Evolutionary conservation across 2,797 vertebrate genomes (phyloP).

Genomic region (Myotis pilosus): DNA sequence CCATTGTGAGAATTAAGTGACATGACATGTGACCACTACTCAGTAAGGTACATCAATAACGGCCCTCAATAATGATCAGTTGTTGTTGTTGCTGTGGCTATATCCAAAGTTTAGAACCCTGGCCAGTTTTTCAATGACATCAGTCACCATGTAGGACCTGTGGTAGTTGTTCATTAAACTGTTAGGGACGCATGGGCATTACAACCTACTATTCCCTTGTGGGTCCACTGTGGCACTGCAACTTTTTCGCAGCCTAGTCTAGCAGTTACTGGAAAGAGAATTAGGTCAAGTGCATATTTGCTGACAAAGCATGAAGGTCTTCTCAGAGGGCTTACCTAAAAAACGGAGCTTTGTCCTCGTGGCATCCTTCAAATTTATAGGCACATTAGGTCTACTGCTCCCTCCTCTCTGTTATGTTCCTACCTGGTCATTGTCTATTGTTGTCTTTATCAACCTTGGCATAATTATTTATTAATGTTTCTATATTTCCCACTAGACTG

Average conservation of each 20-base stretch:
- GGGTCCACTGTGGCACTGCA: neutral
- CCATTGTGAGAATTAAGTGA: neutral
- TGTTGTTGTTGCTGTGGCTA: neutral
- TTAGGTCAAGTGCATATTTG: neutral
- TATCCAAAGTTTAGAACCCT: neutral
- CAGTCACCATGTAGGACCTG: neutral
- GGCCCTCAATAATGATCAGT: neutral
- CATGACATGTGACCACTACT: neutral
- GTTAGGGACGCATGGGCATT: neutral
- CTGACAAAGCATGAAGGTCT: neutral
- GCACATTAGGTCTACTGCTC: neutral
- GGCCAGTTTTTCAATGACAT: neutral
- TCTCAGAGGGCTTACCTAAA: neutral
- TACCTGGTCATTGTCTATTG: neutral
- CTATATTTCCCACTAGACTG: conserved; percentile 14
- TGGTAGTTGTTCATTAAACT: neutral
- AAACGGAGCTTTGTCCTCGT: neutral
- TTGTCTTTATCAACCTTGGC: neutral
- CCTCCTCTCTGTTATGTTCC: neutral
- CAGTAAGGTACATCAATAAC: neutral
- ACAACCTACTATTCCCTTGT: neutral
- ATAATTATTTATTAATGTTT: conserved; percentile 33
- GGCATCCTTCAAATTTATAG: neutral
- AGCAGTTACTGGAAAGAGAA: neutral
- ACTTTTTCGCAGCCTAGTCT: neutral